Evolutionary conservation across 2,888 invertebrate genomes (phyloP).

Genomic region (Habrosyne pyritoides): DNA sequence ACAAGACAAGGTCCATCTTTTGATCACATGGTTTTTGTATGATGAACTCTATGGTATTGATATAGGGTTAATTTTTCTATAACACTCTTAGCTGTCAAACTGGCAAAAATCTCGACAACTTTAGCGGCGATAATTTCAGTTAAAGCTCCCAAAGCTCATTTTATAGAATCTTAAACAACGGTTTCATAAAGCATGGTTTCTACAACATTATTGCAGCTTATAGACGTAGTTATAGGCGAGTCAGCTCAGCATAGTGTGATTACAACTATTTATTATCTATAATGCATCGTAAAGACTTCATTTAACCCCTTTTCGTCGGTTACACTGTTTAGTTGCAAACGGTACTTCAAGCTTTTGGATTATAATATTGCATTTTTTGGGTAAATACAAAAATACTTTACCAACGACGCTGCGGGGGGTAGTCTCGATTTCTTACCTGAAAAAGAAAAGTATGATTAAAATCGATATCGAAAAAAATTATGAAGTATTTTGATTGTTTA

Average conservation of each 20-base stretch:
- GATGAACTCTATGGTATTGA: no score
- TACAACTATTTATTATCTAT: slow-evolving; percentile 46
- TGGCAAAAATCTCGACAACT: no score
- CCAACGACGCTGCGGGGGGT: not conserved
- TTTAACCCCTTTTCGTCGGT: slow-evolving; percentile 50
- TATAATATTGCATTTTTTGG: not conserved
- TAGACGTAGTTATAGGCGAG: not conserved
- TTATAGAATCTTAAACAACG: not conserved
- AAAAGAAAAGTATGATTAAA: not conserved
- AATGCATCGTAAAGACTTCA: slow-evolving; percentile 46
- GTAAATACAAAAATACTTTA: not conserved
- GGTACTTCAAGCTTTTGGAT: not conserved
- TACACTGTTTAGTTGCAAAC: slow-evolving; percentile 16
- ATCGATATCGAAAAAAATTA: no score
- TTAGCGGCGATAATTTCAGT: not conserved
- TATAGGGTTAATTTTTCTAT: no score
- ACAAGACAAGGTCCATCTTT: no score
- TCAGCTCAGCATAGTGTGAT: slow-evolving; percentile 25
- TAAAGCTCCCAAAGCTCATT: not conserved
- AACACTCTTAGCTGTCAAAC: no score
- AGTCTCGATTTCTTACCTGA: not conserved
- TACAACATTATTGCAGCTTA: not conserved
- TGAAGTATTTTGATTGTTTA: no score
- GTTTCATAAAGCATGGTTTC: not conserved
- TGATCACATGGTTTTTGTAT: no score